phyloP scores from a whole-genome alignment of 2,113 vertebrate genomes.

The Origma solitaria region DNA sequence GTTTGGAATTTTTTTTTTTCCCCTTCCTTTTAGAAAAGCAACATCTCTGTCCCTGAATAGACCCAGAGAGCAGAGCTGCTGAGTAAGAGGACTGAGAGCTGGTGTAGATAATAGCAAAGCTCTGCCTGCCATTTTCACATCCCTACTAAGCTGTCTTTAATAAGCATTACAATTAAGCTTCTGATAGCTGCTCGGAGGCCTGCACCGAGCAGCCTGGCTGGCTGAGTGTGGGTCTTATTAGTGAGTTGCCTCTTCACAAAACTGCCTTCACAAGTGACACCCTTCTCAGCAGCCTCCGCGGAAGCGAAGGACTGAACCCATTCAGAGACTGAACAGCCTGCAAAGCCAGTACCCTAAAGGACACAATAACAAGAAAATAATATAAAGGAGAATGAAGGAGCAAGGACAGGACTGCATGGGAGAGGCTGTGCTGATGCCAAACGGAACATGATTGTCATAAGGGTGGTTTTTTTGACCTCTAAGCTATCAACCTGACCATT shows the following conservation, averaged over 20 bases:
- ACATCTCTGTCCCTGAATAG: slow-evolving; percentile 29
- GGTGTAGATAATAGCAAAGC: slow-evolving; percentile 40
- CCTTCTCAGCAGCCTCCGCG: neutral
- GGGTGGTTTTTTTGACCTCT: neutral
- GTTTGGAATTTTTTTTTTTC: neutral
- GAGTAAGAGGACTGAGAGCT: slow-evolving; percentile 32
- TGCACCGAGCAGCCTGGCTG: neutral
- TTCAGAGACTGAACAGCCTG: slow-evolving; percentile 1
- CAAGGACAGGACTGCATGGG: neutral
- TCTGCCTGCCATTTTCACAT: slow-evolving; percentile 51
- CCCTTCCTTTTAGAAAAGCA: neutral
- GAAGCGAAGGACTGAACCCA: neutral
- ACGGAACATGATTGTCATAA: neutral
- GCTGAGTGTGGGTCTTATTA: slow-evolving; percentile 28
- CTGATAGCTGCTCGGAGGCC: slow-evolving; percentile 34
- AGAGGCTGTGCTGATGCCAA: neutral
- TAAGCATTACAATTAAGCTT: slow-evolving; percentile 62
- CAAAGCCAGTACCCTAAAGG: neutral
- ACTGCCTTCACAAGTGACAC: slow-evolving; percentile 42
- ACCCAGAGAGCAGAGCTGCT: neutral
- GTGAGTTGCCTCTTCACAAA: slow-evolving; percentile 31
- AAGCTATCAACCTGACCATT: neutral
- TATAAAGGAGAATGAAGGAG: neutral
- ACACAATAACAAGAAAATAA: slow-evolving; percentile 42
- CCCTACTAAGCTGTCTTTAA: slow-evolving; percentile 53